Evolutionary conservation across 2,113 vertebrate species (phyloP).

Genomic region (Cygnus buccinator): DNA sequence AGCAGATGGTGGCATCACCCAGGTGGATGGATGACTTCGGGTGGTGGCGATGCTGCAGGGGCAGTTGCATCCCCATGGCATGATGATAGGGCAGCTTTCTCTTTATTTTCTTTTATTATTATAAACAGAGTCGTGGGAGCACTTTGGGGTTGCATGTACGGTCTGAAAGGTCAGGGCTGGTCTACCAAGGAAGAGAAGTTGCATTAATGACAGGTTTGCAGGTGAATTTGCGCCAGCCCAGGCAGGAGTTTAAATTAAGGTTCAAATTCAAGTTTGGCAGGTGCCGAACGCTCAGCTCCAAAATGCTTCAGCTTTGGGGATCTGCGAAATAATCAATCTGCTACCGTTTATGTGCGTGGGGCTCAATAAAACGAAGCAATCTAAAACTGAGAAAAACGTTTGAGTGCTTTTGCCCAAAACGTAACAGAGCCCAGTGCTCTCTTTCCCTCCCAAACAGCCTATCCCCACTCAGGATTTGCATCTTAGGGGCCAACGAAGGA

Average conservation of each 20-base stretch:
- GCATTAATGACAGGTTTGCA: not conserved
- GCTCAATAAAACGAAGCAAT: slow-evolving; percentile 6
- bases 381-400: slow-evolving; percentile 35
- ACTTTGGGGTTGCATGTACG: fast-evolving
- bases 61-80: not conserved
- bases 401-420: not conserved
- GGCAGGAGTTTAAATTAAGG: not conserved
- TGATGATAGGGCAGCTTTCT: fast-evolving
- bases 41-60: not conserved
- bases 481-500: not conserved
- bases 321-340: slow-evolving; percentile 54
- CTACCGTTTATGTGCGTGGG: not conserved
- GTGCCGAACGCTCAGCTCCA: not conserved
- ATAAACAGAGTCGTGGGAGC: not conserved
- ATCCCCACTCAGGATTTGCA: not conserved
- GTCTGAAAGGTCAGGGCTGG: not conserved
- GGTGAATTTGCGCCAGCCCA: not conserved
- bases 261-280: slow-evolving; percentile 55
- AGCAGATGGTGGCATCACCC: not conserved
- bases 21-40: not conserved
- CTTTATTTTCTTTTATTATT: not conserved
- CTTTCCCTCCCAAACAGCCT: not conserved
- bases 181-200: fast-evolving
- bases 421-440: not conserved
- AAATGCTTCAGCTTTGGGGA: slow-evolving; percentile 33